phyloP scores from a whole-genome alignment of 2,113 vertebrate species.

The Mormyrus lacerda region DNA sequence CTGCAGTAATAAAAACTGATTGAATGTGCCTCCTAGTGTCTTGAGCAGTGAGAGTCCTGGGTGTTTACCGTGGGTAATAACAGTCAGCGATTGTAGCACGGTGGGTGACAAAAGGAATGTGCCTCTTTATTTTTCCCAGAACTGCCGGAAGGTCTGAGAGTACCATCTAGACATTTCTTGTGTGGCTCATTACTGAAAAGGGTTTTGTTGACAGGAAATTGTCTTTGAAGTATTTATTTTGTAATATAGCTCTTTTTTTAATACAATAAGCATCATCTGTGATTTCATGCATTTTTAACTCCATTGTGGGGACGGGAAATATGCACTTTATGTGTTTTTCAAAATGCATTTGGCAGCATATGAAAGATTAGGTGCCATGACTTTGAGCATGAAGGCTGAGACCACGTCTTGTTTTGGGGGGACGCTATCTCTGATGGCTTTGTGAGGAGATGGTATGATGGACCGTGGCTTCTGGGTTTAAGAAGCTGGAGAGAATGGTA shows the following conservation, averaged over 20 bases:
- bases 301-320: background rate
- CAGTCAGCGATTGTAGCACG: background rate
- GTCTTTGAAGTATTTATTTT: background rate
- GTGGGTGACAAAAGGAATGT: constrained; percentile 9
- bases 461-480: background rate
- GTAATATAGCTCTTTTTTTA: background rate
- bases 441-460: background rate
- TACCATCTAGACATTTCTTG: background rate
- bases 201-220: background rate
- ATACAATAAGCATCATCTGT: background rate
- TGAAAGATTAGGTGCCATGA: background rate
- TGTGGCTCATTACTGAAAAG: background rate
- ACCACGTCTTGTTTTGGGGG: background rate
- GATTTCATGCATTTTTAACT: background rate
- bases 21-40: constrained; percentile 6
- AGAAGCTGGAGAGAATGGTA: background rate
- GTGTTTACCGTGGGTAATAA: background rate
- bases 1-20: constrained; percentile 7
- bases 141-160: background rate
- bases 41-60: background rate
- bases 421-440: background rate
- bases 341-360: background rate
- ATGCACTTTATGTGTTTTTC: background rate
- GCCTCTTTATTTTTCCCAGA: background rate
- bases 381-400: background rate